Base-by-base conservation (phyloP, 2,888 invertebrate genomes). In the Patella ulyssiponensis region DNA sequence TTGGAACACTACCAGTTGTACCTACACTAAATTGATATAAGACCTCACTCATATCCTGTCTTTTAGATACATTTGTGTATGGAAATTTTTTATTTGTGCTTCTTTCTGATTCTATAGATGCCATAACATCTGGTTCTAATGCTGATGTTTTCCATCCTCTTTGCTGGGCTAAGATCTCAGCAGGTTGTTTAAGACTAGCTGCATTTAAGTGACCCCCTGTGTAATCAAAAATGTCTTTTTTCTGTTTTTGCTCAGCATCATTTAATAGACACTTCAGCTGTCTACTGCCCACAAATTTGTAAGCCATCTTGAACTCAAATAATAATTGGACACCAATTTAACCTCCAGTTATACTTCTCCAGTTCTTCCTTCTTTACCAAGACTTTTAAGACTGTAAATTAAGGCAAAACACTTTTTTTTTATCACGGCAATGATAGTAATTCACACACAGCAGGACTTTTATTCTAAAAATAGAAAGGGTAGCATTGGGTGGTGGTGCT, bases 181-280 rank as follows among this genome's bases (percentile, higher is more conserved):
- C 77, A 51, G 83, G 81, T 78, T 84, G 84, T 52, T 79, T 81
- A 7, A 90, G 82, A 53, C 87, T 84, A 17, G 86, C 83, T 75
- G 90, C 90, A 84, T 91, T 91, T 33, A 91, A 82, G 79, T 90
- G 90, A 44, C 91, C 91, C 69, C 85, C 85, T 33, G 88, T 86
- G 79, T 82, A 90, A 70, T 87, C 87, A 77, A 84, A 78, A 27
- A 90, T 88, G 77, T 91, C 90, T 70, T 86, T 82, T 77, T 88
- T 88, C 73, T 90, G 90, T 58, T 87, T 86, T 15, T 75, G 81
- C 64, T 88, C 87, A 2, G 87, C 83, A 83, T 85, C 84, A 79
- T 90, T 87, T 7, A 91, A 84, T 12, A 90, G 81, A 69, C 86
- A 80, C 20, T 84, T 83, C 4, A 90, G 86, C 51, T 88, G 87